These are phyloP conservation scores for Dasypolia templi DNA, from an alignment of 2,888 invertebrate genomes.

Conservation along the genomic window DNA sequence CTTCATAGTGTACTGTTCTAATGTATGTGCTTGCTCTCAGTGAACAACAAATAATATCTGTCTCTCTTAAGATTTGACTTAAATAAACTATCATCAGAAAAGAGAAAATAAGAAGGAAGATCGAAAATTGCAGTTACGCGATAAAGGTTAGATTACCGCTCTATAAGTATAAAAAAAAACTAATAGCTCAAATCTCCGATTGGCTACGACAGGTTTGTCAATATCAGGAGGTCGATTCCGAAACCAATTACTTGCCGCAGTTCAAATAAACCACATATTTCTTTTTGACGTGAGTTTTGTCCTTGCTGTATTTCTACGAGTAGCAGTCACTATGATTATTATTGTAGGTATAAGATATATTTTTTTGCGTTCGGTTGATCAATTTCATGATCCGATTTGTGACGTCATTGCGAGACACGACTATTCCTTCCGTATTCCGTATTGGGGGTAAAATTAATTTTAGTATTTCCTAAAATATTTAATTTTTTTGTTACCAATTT, in stretches of 20 bases:
- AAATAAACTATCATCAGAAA: too few relatives aligned
- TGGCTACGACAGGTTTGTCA: conserved; percentile 75
- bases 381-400: conserved; percentile 33
- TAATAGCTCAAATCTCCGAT: conserved; percentile 75
- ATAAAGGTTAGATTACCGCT: conserved; percentile 52
- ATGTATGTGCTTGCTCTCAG: too few relatives aligned
- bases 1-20: not conserved
- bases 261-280: conserved; percentile 77
- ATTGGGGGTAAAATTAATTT: conserved; percentile 22
- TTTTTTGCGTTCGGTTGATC: conserved; percentile 10
- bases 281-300: conserved; percentile 60
- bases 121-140: conserved; percentile 37
- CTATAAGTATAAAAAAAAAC: conserved; percentile 53
- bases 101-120: not conserved
- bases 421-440: conserved; percentile 32
- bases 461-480: conserved; percentile 12
- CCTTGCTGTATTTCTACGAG: conserved; percentile 64
- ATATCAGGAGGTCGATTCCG: conserved; percentile 71
- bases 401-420: conserved; percentile 35
- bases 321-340: conserved; percentile 43
- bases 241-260: conserved; percentile 77
- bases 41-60: not conserved
- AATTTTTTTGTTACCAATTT: not conserved
- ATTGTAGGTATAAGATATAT: conserved; percentile 25
- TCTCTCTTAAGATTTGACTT: too few relatives aligned